Percentiles rank a stretch among this genome's conserved stretches.
These are phyloP conservation scores for Diadophis punctatus DNA, from an alignment of 2,113 vertebrate genomes.

Conservation along the genomic window DNA sequence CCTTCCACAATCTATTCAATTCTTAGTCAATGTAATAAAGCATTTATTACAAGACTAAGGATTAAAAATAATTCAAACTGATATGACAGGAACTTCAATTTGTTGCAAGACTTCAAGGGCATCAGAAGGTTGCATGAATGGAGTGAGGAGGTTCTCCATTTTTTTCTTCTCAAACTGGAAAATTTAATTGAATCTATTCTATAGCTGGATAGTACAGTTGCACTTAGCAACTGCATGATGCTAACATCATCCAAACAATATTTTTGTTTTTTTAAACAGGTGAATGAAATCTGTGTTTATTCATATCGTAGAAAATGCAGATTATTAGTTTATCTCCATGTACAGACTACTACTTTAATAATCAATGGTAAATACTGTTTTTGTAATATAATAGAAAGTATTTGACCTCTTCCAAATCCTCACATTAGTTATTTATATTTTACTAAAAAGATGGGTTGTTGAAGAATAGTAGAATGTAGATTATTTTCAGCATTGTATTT, in stretches of 20 bases:
- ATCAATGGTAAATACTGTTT: background rate
- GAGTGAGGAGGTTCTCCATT: background rate
- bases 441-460: background rate
- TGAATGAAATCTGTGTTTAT: background rate
- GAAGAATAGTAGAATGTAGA: background rate
- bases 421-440: background rate
- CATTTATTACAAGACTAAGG: background rate
- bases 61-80: background rate
- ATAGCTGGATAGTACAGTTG: background rate
- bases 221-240: background rate
- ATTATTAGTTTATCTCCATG: background rate
- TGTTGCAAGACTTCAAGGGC: background rate
- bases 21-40: background rate
- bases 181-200: background rate
- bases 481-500: background rate
- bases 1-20: background rate
- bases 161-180: background rate
- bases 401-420: background rate
- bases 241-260: background rate
- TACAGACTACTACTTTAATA: background rate
- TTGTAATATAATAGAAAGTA: background rate
- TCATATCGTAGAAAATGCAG: background rate
- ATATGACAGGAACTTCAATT: background rate
- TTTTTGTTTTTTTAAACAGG: background rate
- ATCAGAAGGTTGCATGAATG: background rate